Evolutionary conservation across 2,888 invertebrate genomes (phyloP), one percentile per base, ranked within the genome.

Genomic region (Portevinia maculata): DNA sequence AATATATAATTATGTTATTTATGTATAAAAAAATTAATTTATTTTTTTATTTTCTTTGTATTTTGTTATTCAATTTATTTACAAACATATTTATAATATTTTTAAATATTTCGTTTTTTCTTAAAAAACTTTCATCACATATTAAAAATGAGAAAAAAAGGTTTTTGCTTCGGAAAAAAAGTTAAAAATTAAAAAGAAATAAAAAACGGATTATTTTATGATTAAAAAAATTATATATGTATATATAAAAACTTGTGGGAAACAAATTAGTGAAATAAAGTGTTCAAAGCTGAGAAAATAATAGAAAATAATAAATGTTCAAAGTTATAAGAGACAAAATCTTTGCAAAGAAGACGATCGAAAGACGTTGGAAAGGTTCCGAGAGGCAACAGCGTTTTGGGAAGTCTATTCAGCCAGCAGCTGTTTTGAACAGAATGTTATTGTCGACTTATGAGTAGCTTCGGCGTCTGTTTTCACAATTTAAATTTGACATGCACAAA

Each of bases 81-180:
- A 70, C 67, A 74, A 30, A 52, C 41, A 44, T 73, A 48, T 57
- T 34, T 53, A 1, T 67, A n/a, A 28, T 30, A 48, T 28, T 64
- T 44, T 71, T 32, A 48, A 32, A 48, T 74, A 55, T 41, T 37
- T 69, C 17, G 13, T 71, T 62, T 48, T 39, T 28, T 60, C 60
- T 39, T 46, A 48, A 41, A 52, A 55, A 62, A 21, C 53, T 75
- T 75, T 76, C 76, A 81, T 81, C 81, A 81, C 81, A 81, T 76
- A n/a, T 62, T 53, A 19, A 41, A 57, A 64, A 70, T 37, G 39
- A 76, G 52, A 65, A 52, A 53, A 70, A 79, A 73, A 41, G 17
- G 9, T 30, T 57, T 60, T 70, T 21, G 5, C 32, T 59, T 21
- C 4, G 7, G 4, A 15, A 55, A 55, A 15, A 1, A 44, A 59